Percentiles rank a stretch among this genome's conserved stretches.
These are phyloP conservation scores for Sweltsa coloradensis DNA, from an alignment of 1,140 invertebrate species.

Conservation along the genomic window DNA sequence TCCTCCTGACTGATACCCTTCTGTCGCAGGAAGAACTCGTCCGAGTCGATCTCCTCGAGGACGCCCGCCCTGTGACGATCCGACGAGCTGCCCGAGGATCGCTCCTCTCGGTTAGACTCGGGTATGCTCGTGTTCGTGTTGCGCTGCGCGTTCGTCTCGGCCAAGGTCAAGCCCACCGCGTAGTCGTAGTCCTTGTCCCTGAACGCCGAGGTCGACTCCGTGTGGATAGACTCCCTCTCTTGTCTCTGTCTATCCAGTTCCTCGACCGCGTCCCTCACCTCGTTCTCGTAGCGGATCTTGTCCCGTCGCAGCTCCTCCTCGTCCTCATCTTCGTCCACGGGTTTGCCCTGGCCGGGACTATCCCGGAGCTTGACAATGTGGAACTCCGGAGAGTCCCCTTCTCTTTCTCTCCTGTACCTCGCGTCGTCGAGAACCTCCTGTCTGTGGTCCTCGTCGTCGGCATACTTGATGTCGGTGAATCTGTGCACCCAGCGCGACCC, in stretches of 20 bases:
- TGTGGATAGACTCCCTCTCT: not conserved
- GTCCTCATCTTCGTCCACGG: not conserved
- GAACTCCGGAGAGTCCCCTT: constrained; percentile 6
- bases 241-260: not conserved
- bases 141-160: constrained; percentile 7
- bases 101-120: constrained; percentile 31
- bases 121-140: constrained; percentile 9
- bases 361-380: not conserved
- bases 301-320: not conserved
- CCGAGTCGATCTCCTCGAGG: constrained; percentile 72
- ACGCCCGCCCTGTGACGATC: constrained; percentile 42
- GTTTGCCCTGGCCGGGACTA: not conserved
- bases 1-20: constrained; percentile 70
- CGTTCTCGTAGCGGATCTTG: not conserved
- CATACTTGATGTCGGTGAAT: constrained; percentile 28
- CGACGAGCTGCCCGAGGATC: constrained; percentile 35
- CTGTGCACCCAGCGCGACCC: constrained; percentile 35
- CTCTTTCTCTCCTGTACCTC: constrained; percentile 5
- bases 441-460: constrained; percentile 14
- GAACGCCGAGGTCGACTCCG: constrained; percentile 16
- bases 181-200: constrained; percentile 19
- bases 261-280: not conserved
- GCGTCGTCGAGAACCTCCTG: constrained; percentile 8
- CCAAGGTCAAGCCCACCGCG: constrained; percentile 15
- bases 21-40: constrained; percentile 71